A percentile compares a stretch with the other conserved stretches of the same genome.
These are phyloP conservation scores for Scolanthus callimorphus DNA, from an alignment of 92 coral and sea anemone genomes.

Conservation along the genomic window DNA sequence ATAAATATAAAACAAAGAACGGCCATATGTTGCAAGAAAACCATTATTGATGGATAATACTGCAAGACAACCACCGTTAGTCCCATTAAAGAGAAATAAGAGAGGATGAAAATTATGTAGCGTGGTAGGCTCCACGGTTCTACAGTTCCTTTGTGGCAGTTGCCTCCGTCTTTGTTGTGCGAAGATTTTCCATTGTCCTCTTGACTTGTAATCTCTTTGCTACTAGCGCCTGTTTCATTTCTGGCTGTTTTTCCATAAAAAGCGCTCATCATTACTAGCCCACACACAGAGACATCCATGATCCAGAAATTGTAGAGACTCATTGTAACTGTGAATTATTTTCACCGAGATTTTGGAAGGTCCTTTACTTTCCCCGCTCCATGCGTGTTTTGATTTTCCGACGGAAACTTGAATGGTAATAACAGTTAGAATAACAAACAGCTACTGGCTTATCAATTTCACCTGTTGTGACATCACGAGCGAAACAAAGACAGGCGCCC, in stretches of 20 bases:
- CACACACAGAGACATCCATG: slow-evolving; percentile 80
- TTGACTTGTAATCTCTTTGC: neutral
- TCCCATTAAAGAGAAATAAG: slow-evolving; percentile 86
- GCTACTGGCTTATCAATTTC: too few species aligned
- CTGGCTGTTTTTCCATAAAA: slow-evolving; percentile 71
- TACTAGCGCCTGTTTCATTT: neutral
- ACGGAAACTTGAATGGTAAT: too few species aligned
- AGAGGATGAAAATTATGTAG: slow-evolving; percentile 63
- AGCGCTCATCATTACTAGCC: slow-evolving; percentile 78
- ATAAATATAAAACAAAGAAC: slow-evolving; percentile 69
- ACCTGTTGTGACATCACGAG: too few species aligned
- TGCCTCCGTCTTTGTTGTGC: neutral
- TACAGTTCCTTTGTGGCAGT: neutral
- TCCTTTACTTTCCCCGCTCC: too few species aligned
- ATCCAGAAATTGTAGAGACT: slow-evolving; percentile 87
- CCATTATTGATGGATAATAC: slow-evolving; percentile 69
- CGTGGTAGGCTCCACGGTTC: slow-evolving; percentile 35
- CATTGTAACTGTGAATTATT: too few species aligned
- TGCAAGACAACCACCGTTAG: slow-evolving; percentile 64
- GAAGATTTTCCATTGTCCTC: neutral
- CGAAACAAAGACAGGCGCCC: too few species aligned
- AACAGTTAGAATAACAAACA: too few species aligned
- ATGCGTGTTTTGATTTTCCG: too few species aligned
- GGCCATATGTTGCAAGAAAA: slow-evolving; percentile 82
- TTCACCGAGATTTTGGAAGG: too few species aligned